Evolutionary conservation across 2,797 vertebrate species (phyloP).

Genomic region (Morus bassanus): DNA sequence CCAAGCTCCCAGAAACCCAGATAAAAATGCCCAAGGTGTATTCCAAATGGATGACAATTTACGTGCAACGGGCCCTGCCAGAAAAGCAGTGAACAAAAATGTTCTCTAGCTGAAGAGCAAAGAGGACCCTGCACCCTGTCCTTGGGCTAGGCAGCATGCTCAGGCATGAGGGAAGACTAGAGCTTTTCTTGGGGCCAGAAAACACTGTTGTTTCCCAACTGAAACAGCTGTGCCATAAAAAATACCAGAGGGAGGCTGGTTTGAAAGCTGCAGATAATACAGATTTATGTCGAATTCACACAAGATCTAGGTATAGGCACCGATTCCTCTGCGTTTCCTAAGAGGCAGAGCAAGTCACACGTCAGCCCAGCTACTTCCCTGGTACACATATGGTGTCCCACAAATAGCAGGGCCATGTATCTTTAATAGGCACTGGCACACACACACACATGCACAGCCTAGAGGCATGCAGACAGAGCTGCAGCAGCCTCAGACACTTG

Average conservation of each 20-base stretch:
- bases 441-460: not conserved
- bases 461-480: not conserved
- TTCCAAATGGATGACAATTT: not conserved
- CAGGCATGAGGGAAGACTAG: not conserved
- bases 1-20: not conserved
- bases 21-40: not conserved
- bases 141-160: not conserved
- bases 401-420: not conserved
- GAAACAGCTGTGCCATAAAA: not conserved
- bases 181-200: not conserved
- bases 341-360: not conserved
- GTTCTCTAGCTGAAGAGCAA: not conserved
- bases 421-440: not conserved
- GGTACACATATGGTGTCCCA: not conserved
- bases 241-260: not conserved
- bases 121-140: not conserved
- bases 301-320: not conserved
- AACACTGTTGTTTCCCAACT: not conserved
- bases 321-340: not conserved
- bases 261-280: not conserved
- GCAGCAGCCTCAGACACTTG: not conserved
- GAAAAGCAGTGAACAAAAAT: not conserved
- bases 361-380: not conserved
- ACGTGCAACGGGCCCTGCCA: not conserved
- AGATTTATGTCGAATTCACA: accelerated